A percentile compares a stretch with the other conserved stretches of the same genome.
Evolutionary conservation across 2,888 invertebrate species (phyloP).

Genomic region (Vesta saturnalis): DNA sequence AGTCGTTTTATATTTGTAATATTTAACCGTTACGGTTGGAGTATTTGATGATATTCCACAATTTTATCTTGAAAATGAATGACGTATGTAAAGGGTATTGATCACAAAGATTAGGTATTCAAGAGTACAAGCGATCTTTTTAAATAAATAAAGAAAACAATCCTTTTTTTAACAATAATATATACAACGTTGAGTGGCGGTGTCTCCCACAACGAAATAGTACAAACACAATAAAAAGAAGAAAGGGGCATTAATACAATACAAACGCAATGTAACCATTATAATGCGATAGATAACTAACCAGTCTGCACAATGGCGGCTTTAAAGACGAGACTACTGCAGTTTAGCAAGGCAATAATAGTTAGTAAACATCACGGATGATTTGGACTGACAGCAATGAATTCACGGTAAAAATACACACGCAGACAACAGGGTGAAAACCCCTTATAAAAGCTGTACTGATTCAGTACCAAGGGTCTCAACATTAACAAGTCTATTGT

Average conservation of each 20-base stretch:
- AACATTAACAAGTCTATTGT: slow-evolving; percentile 44
- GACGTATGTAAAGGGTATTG: neutral
- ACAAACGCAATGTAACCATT: slow-evolving; percentile 46
- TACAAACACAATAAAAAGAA: slow-evolving; percentile 37
- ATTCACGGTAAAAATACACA: slow-evolving; percentile 35
- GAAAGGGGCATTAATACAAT: slow-evolving; percentile 38
- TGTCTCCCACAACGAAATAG: slow-evolving; percentile 44
- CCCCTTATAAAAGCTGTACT: slow-evolving; percentile 32
- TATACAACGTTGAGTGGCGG: slow-evolving; percentile 24
- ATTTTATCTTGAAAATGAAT: neutral
- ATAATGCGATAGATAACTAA: slow-evolving; percentile 46
- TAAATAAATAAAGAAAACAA: slow-evolving; percentile 17
- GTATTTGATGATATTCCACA: neutral
- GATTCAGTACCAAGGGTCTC: slow-evolving; percentile 15
- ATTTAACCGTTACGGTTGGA: neutral
- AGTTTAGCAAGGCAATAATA: slow-evolving; percentile 51
- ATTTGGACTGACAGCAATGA: slow-evolving; percentile 48
- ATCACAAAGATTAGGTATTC: slow-evolving; percentile 5
- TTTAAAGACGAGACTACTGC: slow-evolving; percentile 47
- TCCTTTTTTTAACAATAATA: slow-evolving; percentile 31
- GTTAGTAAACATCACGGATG: slow-evolving; percentile 49
- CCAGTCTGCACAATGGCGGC: slow-evolving; percentile 45
- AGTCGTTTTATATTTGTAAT: neutral
- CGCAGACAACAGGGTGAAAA: slow-evolving; percentile 33
- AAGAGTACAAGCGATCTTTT: neutral